These are phyloP conservation scores for Menura novaehollandiae DNA, from an alignment of 2,113 vertebrate genomes.

Conservation along the genomic window DNA sequence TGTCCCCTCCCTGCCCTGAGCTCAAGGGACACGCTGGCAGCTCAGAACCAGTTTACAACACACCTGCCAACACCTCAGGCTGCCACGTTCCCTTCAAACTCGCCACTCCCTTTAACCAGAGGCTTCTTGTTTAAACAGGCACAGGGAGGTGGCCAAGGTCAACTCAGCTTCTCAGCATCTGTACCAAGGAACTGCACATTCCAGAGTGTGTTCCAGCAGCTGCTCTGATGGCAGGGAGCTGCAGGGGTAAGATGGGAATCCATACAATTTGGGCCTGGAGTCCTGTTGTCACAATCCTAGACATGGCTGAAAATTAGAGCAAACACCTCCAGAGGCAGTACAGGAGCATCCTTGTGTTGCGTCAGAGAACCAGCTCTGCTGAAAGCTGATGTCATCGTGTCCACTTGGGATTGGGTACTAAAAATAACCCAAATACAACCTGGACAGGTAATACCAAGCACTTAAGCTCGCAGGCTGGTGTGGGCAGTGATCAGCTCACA, in stretches of 20 bases:
- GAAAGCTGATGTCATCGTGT: not conserved
- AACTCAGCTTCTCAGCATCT: not conserved
- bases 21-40: accelerated
- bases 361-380: not conserved
- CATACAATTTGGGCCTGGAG: not conserved
- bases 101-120: not conserved
- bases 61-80: not conserved
- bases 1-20: not conserved
- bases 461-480: not conserved
- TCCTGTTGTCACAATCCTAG: not conserved
- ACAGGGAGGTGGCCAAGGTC: not conserved
- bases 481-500: not conserved
- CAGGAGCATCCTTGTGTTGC: not conserved
- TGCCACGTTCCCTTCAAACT: not conserved
- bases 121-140: not conserved
- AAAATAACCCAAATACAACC: not conserved
- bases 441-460: not conserved
- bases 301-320: not conserved
- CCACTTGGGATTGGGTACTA: not conserved
- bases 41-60: not conserved
- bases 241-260: too few relatives aligned
- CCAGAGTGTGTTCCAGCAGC: not conserved
- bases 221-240: not conserved
- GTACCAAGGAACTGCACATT: not conserved
- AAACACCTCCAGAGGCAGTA: not conserved